Conservation (phyloP, 1,140 invertebrate species). For the Nylanderia fulva region DNA sequence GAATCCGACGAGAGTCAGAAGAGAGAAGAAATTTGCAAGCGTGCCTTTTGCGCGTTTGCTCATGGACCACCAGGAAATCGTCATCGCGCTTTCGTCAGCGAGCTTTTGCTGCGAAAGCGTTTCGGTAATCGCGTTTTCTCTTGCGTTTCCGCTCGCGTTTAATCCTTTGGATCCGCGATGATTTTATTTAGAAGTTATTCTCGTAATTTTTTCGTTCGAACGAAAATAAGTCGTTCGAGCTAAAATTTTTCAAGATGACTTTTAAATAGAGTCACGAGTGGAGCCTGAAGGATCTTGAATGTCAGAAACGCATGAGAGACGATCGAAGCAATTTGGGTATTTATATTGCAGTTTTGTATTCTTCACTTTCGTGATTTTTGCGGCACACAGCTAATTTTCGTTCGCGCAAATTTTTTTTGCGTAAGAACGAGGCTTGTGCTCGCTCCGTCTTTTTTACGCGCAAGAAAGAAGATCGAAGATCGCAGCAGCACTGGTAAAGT, state of each 20-base stretch:
- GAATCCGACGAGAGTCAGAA: constrained; percentile 28
- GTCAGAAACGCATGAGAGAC: background rate
- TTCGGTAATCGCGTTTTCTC: constrained; percentile 31
- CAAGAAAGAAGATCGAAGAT: constrained; percentile 46
- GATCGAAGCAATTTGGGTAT: background rate
- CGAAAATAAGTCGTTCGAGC: background rate
- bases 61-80: background rate
- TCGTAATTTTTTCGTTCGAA: background rate
- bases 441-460: background rate
- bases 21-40: constrained; percentile 68
- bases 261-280: background rate
- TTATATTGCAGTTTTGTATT: background rate
- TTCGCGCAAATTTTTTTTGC: constrained; percentile 34
- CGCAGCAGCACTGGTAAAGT: background rate
- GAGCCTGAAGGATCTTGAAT: constrained; percentile 4
- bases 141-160: constrained; percentile 28
- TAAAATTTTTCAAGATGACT: background rate
- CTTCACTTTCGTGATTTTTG: background rate
- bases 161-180: background rate
- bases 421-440: background rate
- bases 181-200: background rate
- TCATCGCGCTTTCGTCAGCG: constrained; percentile 50
- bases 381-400: constrained; percentile 2
- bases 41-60: constrained; percentile 71
- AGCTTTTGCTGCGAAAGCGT: constrained; percentile 43